Evolutionary conservation across 2,888 invertebrate genomes (phyloP), one percentile per base, ranked within the genome.

Genomic region (Teinopalpus imperialis): DNA sequence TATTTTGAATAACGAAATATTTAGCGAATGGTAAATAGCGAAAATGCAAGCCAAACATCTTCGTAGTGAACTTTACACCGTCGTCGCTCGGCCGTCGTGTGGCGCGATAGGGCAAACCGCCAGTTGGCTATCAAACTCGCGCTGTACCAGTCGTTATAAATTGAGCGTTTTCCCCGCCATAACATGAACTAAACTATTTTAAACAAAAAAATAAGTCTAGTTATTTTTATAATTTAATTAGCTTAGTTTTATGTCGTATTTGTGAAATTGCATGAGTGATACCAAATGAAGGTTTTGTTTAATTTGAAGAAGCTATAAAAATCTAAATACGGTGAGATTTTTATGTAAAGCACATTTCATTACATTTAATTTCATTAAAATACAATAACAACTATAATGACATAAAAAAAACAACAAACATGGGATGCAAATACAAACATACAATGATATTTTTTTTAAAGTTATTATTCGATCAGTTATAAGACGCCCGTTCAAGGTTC

Each of bases 71-170:
- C 86, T 86, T 83, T 85, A 85, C 59, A 80, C 83, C 74, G 65
- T n/a, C n/a, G n/a, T n/a, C n/a, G n/a, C n/a, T n/a, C n/a, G n/a
- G n/a, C n/a, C n/a, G n/a, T 65, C 57, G 65, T 62, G 74, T 69
- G 68, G 69, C 70, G 66, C 64, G 62, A 62, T 68, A 78, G 80
- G 86, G 87, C 87, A 86, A 74, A 54, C 57, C 81, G 87, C 87
- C 87, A 87, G 87, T 86, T 86, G 87, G 87, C 86, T 70, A 63
- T 67, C 68, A 68, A 55, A 62, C 74, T 69, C 69, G 74, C 69
- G 58, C 59, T 68, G 71, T 66, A 49, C 50, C 59, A 57, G 63
- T 60, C 57, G 61, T 13, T 30, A 42, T 21, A 23, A 44, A 30
- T 40, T 40, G 39, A 31, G 45, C 41, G 27, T 49, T 55, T 53